Conservation (phyloP, 2,888 invertebrate species). For the Byasa hedistus region DNA sequence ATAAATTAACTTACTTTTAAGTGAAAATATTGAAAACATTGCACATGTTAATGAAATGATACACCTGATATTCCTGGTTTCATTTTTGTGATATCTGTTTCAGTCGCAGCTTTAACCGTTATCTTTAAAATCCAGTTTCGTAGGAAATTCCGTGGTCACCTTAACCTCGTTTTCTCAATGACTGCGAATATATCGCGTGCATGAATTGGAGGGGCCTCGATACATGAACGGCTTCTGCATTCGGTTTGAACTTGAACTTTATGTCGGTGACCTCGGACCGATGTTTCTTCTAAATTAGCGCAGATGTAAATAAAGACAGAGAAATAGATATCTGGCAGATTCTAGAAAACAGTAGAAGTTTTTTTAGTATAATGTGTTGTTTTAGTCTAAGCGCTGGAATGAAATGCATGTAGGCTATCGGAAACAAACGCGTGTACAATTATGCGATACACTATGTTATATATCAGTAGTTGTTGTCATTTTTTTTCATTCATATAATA, state of each 20-base stretch:
- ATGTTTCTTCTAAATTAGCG: neutral
- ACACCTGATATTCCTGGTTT: neutral
- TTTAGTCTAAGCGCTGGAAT: too few species aligned
- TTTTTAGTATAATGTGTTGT: too few species aligned
- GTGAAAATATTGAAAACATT: neutral
- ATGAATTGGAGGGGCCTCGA: constrained; percentile 47
- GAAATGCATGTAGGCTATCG: too few species aligned
- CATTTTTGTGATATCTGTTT: neutral
- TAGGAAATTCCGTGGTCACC: constrained; percentile 58
- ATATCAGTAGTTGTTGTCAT: too few species aligned
- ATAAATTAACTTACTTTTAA: neutral
- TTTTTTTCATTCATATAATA: too few species aligned
- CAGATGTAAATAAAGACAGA: neutral
- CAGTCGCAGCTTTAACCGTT: neutral
- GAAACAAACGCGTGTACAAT: too few species aligned
- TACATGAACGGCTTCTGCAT: constrained; percentile 33
- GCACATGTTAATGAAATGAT: neutral
- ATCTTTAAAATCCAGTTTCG: constrained; percentile 29
- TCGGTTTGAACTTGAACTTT: constrained; percentile 27
- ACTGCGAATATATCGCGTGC: constrained; percentile 52
- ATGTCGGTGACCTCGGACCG: constrained; percentile 1
- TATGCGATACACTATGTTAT: too few species aligned
- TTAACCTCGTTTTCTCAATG: constrained; percentile 60
- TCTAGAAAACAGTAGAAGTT: too few species aligned
- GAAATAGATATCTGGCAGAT: too few species aligned